Percentiles rank a stretch among this genome's conserved stretches.
phyloP scores from a whole-genome alignment of 2,113 vertebrate genomes.

The Dromaius novaehollandiae region DNA sequence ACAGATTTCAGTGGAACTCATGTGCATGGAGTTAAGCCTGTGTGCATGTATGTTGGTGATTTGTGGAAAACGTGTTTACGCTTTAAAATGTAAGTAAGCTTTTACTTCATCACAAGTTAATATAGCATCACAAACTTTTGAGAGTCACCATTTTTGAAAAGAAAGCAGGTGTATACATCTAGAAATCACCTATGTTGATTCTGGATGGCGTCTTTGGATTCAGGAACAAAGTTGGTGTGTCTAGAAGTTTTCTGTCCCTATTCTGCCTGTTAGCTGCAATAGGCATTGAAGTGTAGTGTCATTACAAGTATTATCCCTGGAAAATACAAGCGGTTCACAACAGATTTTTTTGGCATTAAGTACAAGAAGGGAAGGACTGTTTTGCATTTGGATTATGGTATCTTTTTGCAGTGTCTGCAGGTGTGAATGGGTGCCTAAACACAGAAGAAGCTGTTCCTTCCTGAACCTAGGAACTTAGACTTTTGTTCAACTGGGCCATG shows the following conservation, averaged over 20 bases:
- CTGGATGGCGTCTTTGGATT: neutral
- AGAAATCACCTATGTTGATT: neutral
- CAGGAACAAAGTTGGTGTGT: neutral
- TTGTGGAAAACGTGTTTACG: neutral
- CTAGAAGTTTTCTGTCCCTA: neutral
- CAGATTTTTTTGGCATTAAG: neutral
- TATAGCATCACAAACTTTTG: neutral
- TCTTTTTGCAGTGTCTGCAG: neutral
- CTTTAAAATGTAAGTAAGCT: neutral
- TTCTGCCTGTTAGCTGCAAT: neutral
- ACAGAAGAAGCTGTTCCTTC: neutral
- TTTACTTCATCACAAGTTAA: neutral
- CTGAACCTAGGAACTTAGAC: neutral
- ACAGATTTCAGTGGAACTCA: fast-evolving
- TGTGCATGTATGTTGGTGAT: neutral
- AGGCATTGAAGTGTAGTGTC: neutral
- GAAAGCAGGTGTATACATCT: neutral
- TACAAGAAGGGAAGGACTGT: neutral
- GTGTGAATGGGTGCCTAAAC: neutral
- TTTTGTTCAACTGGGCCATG: neutral
- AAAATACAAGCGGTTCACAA: neutral
- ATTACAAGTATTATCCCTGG: neutral
- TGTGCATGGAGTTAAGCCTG: neutral
- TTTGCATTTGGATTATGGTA: neutral
- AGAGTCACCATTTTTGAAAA: neutral